phyloP scores from a whole-genome alignment of 1,140 invertebrate genomes.

The Glossosoma conforme region DNA sequence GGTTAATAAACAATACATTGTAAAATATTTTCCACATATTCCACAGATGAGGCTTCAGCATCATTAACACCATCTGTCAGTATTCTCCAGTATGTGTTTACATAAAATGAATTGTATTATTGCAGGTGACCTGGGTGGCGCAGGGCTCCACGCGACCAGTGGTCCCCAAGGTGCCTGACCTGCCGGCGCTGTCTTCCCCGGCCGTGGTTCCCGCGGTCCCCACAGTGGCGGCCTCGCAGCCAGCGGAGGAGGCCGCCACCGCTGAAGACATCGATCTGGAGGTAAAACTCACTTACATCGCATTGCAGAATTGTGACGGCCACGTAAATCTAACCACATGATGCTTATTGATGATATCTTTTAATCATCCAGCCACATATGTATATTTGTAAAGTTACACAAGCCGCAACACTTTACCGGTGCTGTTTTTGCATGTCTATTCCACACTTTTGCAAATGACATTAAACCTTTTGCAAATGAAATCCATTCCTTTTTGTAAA shows the following conservation, averaged over 20 bases:
- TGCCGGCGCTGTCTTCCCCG: background rate
- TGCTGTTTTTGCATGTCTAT: too few species aligned
- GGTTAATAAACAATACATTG: too few species aligned
- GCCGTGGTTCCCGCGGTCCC: background rate
- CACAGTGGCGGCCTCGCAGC: background rate
- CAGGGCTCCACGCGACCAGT: background rate
- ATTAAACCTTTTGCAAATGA: too few species aligned
- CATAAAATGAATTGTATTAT: too few species aligned
- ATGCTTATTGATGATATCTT: background rate
- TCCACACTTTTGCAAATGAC: too few species aligned
- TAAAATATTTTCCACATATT: too few species aligned
- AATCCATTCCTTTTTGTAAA: too few species aligned
- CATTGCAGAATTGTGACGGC: background rate
- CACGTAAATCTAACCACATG: background rate
- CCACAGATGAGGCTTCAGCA: too few species aligned
- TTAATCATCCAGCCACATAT: background rate
- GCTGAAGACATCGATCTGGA: background rate
- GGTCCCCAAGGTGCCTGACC: background rate
- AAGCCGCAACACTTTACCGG: too few species aligned
- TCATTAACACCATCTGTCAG: too few species aligned
- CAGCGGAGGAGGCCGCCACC: background rate
- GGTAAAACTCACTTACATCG: background rate
- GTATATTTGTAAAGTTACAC: background rate
- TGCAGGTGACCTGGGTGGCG: constrained; percentile 16
- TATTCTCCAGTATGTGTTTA: too few species aligned